A percentile compares a stretch with the other conserved stretches of the same genome.
These are phyloP conservation scores for Caloenas nicobarica DNA, from an alignment of 2,113 vertebrate species.

Conservation along the genomic window DNA sequence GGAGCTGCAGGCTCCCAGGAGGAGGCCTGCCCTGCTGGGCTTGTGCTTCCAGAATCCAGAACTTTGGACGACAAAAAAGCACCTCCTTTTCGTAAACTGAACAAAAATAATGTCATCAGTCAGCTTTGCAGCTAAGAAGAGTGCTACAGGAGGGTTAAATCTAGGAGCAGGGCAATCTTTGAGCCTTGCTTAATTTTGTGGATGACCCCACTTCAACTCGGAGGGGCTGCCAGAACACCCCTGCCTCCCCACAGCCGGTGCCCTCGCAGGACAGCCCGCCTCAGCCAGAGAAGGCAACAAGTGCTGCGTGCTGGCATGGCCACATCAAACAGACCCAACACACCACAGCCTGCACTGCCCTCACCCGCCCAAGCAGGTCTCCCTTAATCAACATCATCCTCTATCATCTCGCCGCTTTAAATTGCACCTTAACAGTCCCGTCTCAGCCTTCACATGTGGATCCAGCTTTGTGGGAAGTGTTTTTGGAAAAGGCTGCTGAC, in stretches of 20 bases:
- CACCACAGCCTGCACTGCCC: neutral
- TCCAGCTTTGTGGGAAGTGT: neutral
- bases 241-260: neutral
- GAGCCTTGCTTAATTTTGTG: neutral
- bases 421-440: neutral
- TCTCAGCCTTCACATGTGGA: neutral
- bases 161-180: neutral
- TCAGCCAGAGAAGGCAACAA: neutral
- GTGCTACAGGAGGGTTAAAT: neutral
- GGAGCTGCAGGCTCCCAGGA: neutral
- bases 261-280: neutral
- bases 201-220: neutral
- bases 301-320: neutral
- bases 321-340: neutral
- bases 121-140: neutral
- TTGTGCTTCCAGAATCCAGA: neutral
- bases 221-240: neutral
- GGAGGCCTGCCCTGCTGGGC: neutral
- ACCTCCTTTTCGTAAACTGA: neutral
- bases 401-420: neutral
- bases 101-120: neutral
- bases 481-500: neutral
- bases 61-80: neutral
- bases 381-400: neutral
- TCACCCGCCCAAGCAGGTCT: neutral